Evolutionary conservation across 2,113 vertebrate species (phyloP).

Genomic region (Pyrgilauda ruficollis): DNA sequence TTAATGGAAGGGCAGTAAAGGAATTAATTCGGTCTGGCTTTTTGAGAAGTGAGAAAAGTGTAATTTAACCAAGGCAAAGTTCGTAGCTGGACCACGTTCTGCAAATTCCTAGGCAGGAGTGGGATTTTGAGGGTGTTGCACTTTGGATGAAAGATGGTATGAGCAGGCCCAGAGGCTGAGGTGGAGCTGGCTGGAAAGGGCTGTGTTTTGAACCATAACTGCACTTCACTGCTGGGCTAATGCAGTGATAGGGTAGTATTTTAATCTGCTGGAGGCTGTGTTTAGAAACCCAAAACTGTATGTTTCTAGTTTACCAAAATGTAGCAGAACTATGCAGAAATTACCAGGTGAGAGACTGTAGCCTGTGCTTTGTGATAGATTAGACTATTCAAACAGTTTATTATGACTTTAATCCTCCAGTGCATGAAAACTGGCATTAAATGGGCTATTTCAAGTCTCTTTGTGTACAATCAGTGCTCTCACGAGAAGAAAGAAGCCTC

Average conservation of each 20-base stretch:
- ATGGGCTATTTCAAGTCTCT: constrained; percentile 4
- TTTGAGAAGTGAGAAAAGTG: background rate
- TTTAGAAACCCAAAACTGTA: background rate
- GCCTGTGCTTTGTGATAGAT: background rate
- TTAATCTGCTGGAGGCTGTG: background rate
- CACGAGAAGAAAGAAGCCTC: background rate
- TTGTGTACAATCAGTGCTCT: constrained; percentile 1
- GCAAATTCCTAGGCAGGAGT: background rate
- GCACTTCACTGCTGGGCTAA: background rate
- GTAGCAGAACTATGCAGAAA: background rate
- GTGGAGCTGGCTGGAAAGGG: background rate
- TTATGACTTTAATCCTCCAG: background rate
- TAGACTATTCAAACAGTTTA: background rate
- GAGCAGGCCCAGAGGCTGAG: background rate
- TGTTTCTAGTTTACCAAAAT: background rate
- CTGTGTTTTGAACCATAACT: background rate
- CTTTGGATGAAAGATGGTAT: background rate
- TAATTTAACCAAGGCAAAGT: background rate
- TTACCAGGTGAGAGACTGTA: background rate
- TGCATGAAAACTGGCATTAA: background rate
- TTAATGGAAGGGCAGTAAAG: background rate
- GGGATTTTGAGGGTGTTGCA: background rate
- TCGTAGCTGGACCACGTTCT: background rate
- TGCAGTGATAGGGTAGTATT: background rate
- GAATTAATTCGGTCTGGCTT: background rate